Percentiles rank a stretch among this genome's conserved stretches.
Evolutionary conservation across 2,113 vertebrate species (phyloP).

Genomic region (Miniopterus natalensis): DNA sequence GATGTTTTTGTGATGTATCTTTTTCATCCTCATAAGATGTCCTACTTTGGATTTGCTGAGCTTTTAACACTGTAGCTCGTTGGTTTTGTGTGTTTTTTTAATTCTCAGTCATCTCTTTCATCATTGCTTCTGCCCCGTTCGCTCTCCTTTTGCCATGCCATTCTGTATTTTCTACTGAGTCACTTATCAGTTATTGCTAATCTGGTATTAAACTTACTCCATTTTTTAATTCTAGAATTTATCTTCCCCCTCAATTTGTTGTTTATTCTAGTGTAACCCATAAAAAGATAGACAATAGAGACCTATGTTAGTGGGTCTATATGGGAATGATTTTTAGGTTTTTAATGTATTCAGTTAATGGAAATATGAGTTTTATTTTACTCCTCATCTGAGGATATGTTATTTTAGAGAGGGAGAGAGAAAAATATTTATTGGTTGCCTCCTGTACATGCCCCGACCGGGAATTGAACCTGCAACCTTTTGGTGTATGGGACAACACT

Average conservation of each 20-base stretch:
- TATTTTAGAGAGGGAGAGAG: not conserved
- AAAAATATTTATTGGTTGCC: not conserved
- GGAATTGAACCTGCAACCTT: not conserved
- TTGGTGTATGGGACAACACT: not conserved
- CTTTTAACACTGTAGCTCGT: not conserved
- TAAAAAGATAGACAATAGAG: not conserved
- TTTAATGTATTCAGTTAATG: not conserved
- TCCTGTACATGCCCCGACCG: not conserved
- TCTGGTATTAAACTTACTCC: not conserved
- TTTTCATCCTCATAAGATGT: not conserved
- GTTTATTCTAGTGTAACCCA: too few species aligned
- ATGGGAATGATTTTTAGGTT: not conserved
- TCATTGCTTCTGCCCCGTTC: not conserved
- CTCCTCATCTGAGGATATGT: not conserved
- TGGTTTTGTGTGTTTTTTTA: not conserved
- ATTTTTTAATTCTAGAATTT: not conserved
- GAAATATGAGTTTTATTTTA: not conserved
- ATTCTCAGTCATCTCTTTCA: not conserved
- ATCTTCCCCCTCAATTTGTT: not conserved
- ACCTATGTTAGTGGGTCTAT: not conserved
- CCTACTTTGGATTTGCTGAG: not conserved
- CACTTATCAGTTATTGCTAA: not conserved
- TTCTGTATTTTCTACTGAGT: conserved; percentile 19
- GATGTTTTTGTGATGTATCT: not conserved
- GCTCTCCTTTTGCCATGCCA: not conserved